Percentiles rank a stretch among this genome's conserved stretches.
These are phyloP conservation scores for Pteromalus puparum DNA, from an alignment of 1,140 invertebrate genomes.

Conservation along the genomic window DNA sequence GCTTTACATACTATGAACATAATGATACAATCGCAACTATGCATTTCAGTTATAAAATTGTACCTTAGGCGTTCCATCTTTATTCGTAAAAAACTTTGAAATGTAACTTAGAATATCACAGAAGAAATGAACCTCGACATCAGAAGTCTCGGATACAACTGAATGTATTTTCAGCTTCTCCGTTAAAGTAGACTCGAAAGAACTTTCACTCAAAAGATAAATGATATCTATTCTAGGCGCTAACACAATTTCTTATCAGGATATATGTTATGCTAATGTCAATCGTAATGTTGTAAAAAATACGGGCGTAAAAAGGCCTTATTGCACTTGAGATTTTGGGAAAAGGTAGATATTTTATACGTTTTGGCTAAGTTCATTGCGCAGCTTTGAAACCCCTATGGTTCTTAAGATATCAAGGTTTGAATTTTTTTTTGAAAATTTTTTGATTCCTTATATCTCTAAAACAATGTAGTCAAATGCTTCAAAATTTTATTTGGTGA, in stretches of 20 bases:
- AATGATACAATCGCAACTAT: neutral
- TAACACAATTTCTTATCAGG: slow-evolving; percentile 14
- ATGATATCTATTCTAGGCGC: slow-evolving; percentile 19
- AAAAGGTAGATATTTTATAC: too few relatives aligned
- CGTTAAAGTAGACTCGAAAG: neutral
- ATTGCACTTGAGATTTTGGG: too few relatives aligned
- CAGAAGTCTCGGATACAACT: neutral
- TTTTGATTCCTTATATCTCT: too few relatives aligned
- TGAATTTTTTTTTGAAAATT: too few relatives aligned
- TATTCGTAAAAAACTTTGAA: neutral
- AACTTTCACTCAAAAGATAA: slow-evolving; percentile 31
- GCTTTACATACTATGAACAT: too few relatives aligned
- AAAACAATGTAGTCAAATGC: too few relatives aligned
- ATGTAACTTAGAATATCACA: neutral
- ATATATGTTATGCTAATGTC: neutral
- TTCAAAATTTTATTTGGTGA: too few relatives aligned
- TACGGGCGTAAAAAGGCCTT: too few relatives aligned
- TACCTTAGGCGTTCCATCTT: neutral
- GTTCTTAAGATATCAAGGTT: too few relatives aligned
- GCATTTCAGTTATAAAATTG: neutral
- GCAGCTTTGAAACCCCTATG: too few relatives aligned
- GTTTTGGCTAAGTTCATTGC: too few relatives aligned
- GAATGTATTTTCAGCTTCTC: neutral
- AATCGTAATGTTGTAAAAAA: neutral
- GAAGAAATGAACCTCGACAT: neutral